Percentiles rank a stretch among this genome's conserved stretches.
Conservation (phyloP, 2,888 invertebrate species). For the Drosophila incognita region DNA sequence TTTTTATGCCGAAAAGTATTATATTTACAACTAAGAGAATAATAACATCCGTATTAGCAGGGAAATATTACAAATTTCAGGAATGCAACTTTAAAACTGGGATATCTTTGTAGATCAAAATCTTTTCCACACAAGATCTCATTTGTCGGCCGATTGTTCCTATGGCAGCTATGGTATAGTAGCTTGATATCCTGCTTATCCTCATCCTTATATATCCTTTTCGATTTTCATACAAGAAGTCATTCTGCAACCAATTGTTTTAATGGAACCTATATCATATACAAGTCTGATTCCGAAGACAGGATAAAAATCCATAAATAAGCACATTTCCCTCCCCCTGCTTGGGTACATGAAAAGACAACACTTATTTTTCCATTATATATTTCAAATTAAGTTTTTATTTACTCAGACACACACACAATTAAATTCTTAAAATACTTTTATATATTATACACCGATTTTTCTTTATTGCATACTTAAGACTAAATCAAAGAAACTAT, state of each 20-base stretch:
- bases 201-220: too few relatives aligned
- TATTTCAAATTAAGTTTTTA: constrained; percentile 7
- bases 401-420: constrained; percentile 9
- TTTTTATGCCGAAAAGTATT: not conserved
- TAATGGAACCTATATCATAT: not conserved
- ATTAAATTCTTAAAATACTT: not conserved
- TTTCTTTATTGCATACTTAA: constrained; percentile 1
- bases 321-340: not conserved
- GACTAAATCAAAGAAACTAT: not conserved
- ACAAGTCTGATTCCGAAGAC: not conserved
- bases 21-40: not conserved
- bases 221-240: not conserved
- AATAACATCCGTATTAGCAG: too few relatives aligned
- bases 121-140: not conserved
- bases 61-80: not conserved
- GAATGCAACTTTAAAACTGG: not conserved
- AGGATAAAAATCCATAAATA: not conserved
- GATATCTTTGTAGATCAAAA: not conserved
- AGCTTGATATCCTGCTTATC: too few relatives aligned
- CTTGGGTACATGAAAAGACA: not conserved
- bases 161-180: not conserved
- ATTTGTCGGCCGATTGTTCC: not conserved
- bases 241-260: not conserved
- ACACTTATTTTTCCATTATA: not conserved
- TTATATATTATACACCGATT: constrained; percentile 4